Conservation (phyloP, 2,888 invertebrate species). For the Anthophora plumipes region DNA sequence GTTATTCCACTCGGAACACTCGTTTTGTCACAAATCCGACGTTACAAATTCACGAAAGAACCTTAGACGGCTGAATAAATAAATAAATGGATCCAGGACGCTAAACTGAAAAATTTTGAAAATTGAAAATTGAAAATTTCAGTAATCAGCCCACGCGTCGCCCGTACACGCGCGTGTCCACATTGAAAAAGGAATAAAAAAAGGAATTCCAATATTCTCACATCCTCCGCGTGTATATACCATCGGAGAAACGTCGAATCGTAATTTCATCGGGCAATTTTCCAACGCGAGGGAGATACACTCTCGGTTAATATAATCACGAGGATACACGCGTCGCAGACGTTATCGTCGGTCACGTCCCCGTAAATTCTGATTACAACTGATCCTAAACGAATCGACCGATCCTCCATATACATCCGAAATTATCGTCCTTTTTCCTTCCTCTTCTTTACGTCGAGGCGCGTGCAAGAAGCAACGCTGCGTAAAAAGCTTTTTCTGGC, state of each 20-base stretch:
- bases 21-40: too few species aligned
- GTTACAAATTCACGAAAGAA: too few species aligned
- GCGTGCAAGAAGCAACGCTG: too few species aligned
- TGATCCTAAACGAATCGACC: conserved; percentile 5
- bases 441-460: too few species aligned
- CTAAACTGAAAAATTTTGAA: too few species aligned
- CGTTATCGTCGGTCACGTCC: conserved; percentile 16
- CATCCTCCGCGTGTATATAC: too few species aligned
- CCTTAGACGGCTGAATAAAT: not conserved
- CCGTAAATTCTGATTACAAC: conserved; percentile 37
- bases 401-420: not conserved
- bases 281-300: not conserved
- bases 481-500: not conserved
- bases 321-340: not conserved
- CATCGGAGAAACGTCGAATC: not conserved
- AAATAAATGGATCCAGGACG: not conserved
- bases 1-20: too few species aligned
- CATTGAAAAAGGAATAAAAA: not conserved
- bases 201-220: not conserved
- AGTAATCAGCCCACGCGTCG: not conserved
- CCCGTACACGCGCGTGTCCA: not conserved
- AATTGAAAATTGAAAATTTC: conserved; percentile 21
- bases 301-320: conserved; percentile 16
- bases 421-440: conserved; percentile 1
- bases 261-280: conserved; percentile 4